Percentiles rank a stretch among this genome's conserved stretches.
These are phyloP conservation scores for Brachyalestes nurse DNA, from an alignment of 2,797 vertebrate genomes.

Conservation along the genomic window DNA sequence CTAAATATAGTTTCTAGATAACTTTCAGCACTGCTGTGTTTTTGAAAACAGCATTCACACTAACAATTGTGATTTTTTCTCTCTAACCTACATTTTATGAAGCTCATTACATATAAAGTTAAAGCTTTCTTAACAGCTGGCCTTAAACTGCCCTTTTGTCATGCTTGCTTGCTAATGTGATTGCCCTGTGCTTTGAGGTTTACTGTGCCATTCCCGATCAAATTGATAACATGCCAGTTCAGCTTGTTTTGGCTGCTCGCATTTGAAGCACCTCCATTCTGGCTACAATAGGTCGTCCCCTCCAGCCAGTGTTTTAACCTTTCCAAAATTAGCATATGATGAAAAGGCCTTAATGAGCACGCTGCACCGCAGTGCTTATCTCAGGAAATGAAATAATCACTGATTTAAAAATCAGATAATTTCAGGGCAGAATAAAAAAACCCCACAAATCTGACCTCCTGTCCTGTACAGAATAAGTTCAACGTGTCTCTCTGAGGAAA, in stretches of 20 bases:
- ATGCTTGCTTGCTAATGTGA: constrained; percentile 52
- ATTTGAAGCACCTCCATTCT: constrained; percentile 58
- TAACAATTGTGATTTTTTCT: neutral
- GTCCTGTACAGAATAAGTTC: constrained; percentile 25
- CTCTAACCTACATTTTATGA: constrained; percentile 3
- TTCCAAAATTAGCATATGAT: constrained; percentile 63
- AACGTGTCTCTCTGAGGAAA: constrained; percentile 25
- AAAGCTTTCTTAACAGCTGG: constrained; percentile 31
- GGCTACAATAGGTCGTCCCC: constrained; percentile 57
- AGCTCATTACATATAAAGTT: neutral
- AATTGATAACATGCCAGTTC: constrained; percentile 58
- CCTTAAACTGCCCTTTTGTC: constrained; percentile 13
- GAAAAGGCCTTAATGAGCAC: constrained; percentile 59
- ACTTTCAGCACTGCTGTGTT: constrained; percentile 4
- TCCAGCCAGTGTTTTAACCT: constrained; percentile 55
- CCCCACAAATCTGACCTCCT: neutral
- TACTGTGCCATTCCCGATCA: constrained; percentile 52
- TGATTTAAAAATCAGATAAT: constrained; percentile 60
- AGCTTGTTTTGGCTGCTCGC: constrained; percentile 58
- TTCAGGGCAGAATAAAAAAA: constrained; percentile 38
- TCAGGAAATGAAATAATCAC: constrained; percentile 66
- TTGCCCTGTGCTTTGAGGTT: constrained; percentile 45
- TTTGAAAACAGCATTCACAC: constrained; percentile 14
- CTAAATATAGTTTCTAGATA: constrained; percentile 4
- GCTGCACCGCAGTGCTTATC: constrained; percentile 55